Percentiles rank a stretch among this genome's conserved stretches.
Conservation (phyloP, 2,888 invertebrate genomes). For the Phyto melanocephala region DNA sequence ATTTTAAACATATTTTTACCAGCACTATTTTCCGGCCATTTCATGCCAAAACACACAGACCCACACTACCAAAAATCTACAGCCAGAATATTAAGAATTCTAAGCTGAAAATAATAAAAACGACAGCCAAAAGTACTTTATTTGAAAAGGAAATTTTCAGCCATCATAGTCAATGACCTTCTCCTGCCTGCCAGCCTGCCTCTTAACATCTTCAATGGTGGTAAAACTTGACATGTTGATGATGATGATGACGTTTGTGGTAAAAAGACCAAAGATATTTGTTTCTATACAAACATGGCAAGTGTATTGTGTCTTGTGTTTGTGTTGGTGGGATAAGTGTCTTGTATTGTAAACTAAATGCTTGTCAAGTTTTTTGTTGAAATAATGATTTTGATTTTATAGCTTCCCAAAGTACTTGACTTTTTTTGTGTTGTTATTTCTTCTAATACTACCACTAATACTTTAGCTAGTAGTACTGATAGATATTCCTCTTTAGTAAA, state of each 20-base stretch:
- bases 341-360: conserved; percentile 51
- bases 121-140: conserved; percentile 4
- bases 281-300: not conserved
- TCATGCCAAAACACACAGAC: not conserved
- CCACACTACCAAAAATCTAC: not conserved
- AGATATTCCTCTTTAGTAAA: not conserved
- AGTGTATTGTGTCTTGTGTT: not conserved
- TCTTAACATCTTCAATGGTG: not conserved
- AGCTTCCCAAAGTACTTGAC: conserved; percentile 54
- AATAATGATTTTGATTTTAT: conserved; percentile 59
- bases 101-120: conserved; percentile 31
- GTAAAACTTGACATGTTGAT: conserved; percentile 22
- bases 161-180: conserved; percentile 18
- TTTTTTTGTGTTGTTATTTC: conserved; percentile 16
- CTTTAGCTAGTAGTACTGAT: not conserved
- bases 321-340: conserved; percentile 17
- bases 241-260: not conserved
- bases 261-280: too few relatives aligned
- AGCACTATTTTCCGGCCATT: conserved; percentile 23
- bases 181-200: not conserved
- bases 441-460: not conserved
- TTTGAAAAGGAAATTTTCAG: too few relatives aligned
- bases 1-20: conserved; percentile 5
- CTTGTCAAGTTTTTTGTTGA: conserved; percentile 35
- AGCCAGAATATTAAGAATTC: not conserved